A percentile compares a stretch with the other conserved stretches of the same genome.
Conservation (phyloP, 2,113 vertebrate genomes). For the Chamaetylas fuelleborni region DNA sequence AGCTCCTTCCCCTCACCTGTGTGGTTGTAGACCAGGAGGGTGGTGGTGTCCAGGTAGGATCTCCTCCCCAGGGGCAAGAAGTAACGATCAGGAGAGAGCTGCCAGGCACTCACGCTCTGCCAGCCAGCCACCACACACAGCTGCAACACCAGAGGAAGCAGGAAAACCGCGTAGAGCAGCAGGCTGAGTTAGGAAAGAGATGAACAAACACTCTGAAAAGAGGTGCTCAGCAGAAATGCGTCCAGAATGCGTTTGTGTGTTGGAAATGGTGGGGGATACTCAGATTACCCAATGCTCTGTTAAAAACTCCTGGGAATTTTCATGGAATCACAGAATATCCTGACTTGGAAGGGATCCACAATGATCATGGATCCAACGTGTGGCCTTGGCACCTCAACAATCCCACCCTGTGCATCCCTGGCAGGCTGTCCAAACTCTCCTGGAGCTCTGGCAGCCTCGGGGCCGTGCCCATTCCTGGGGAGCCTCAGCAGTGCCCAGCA, state of each 20-base stretch:
- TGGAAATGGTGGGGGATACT: not conserved
- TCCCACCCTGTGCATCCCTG: not conserved
- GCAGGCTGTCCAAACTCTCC: accelerated
- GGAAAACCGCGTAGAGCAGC: conserved; percentile 29
- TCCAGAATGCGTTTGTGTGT: accelerated
- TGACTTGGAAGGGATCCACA: not conserved
- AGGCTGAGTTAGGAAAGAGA: not conserved
- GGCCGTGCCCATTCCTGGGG: not conserved
- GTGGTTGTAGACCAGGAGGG: conserved; percentile 68
- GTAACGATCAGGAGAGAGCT: conserved; percentile 61
- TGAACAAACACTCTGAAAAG: not conserved
- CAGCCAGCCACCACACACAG: not conserved
- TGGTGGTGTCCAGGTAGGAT: conserved; percentile 60
- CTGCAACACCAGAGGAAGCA: conserved; percentile 42
- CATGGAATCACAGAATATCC: accelerated
- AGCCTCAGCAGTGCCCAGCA: not conserved
- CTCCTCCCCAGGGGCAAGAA: conserved; percentile 68
- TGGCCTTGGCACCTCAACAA: not conserved
- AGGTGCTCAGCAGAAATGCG: accelerated
- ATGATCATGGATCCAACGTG: not conserved
- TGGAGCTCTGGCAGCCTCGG: not conserved
- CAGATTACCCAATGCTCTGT: accelerated
- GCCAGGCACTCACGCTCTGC: not conserved
- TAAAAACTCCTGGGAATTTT: not conserved
- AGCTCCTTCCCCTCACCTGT: not conserved